phyloP scores from a whole-genome alignment of 2,113 vertebrate genomes.

The Toxotes jaculatrix region DNA sequence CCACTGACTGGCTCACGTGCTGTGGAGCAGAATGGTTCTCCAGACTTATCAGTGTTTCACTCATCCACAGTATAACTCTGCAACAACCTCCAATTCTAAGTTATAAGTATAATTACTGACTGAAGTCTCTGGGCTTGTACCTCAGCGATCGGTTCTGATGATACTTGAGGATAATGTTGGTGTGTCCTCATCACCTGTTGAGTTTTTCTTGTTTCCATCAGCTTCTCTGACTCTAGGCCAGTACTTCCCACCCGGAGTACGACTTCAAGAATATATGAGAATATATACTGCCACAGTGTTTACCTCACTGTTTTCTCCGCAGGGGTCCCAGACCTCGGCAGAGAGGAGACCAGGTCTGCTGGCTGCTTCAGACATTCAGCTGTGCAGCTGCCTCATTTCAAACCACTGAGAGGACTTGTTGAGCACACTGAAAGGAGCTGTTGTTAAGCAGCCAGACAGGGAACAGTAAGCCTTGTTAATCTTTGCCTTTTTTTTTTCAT shows the following conservation, averaged over 20 bases:
- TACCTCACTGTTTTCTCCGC: slow-evolving; percentile 32
- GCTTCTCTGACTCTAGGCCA: background rate
- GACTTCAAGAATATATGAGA: slow-evolving; percentile 2
- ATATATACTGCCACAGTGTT: slow-evolving; percentile 24
- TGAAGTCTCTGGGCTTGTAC: background rate
- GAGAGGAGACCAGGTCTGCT: background rate
- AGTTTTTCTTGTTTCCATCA: slow-evolving; percentile 16
- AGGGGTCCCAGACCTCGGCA: slow-evolving; percentile 6
- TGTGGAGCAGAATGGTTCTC: too few relatives aligned
- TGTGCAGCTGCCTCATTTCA: slow-evolving; percentile 50
- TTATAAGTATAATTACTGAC: background rate
- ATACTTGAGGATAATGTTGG: background rate
- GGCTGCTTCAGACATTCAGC: slow-evolving; percentile 23
- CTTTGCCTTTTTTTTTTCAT: background rate
- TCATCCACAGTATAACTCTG: too few relatives aligned
- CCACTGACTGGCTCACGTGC: background rate
- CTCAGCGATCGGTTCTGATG: background rate
- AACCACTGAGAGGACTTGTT: slow-evolving; percentile 45
- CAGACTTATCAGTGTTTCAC: background rate
- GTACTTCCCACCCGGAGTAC: background rate
- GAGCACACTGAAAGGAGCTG: slow-evolving; percentile 40
- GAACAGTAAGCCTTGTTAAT: slow-evolving; percentile 54
- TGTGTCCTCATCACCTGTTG: background rate
- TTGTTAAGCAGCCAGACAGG: slow-evolving; percentile 54
- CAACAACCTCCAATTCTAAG: too few relatives aligned